phyloP scores from a whole-genome alignment of 1,140 invertebrate species.

The Chrysopa pallens region DNA sequence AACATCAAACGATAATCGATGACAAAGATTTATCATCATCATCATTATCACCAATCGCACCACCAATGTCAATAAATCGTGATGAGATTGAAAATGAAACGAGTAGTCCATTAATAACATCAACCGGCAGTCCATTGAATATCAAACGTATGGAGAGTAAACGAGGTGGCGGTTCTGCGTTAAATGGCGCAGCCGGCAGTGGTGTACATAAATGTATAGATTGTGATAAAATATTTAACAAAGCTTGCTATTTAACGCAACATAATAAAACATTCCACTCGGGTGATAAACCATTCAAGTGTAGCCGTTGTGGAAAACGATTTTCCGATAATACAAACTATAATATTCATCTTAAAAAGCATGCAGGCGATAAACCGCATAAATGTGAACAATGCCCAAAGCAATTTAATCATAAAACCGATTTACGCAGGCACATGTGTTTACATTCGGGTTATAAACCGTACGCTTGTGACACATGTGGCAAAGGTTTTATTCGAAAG shows the following conservation, averaged over 20 bases:
- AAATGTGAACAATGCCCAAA: conserved; percentile 78
- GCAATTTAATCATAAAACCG: conserved; percentile 81
- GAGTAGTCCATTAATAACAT: conserved; percentile 11
- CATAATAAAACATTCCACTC: conserved; percentile 79
- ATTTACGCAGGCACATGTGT: conserved; percentile 72
- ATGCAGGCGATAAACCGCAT: conserved; percentile 70
- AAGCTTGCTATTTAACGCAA: conserved; percentile 72
- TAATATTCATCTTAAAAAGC: conserved; percentile 53
- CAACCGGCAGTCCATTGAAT: conserved; percentile 6
- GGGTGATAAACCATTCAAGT: conserved; percentile 73
- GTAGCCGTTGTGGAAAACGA: conserved; percentile 64
- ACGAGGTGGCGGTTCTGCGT: conserved; percentile 7
- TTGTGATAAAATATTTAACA: conserved; percentile 72
- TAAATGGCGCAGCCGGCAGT: conserved; percentile 19
- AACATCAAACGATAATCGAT: too few relatives aligned
- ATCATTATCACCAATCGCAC: conserved; percentile 11
- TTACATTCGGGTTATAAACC: conserved; percentile 70
- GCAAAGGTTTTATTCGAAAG: conserved; percentile 82
- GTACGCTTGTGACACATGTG: conserved; percentile 60
- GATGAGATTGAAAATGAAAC: conserved; percentile 6
- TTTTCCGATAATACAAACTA: conserved; percentile 47
- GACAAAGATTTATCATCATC: too few relatives aligned
- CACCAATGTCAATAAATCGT: conserved; percentile 4
- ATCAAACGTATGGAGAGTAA: conserved; percentile 8
- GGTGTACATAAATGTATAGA: conserved; percentile 54